phyloP scores from a whole-genome alignment of 37 sponge, comb jelly and placozoan genomes.

The Amphimedon queenslandica region DNA sequence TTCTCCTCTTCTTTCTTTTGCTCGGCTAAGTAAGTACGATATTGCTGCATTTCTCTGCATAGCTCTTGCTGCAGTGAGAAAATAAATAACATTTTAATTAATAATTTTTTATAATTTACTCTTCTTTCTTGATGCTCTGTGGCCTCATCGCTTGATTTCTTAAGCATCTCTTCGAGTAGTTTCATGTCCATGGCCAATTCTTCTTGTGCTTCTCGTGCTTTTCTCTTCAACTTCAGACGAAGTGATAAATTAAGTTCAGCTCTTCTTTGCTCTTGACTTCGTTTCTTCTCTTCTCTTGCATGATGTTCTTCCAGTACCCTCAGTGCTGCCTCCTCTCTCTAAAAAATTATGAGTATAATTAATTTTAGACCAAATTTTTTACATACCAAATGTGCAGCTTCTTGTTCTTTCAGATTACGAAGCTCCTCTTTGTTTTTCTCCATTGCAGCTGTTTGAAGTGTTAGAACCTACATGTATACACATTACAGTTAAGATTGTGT shows the following conservation, averaged over 20 bases:
- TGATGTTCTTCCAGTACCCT: conserved; percentile 71
- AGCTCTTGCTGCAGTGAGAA: conserved; percentile 54
- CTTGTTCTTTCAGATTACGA: conserved; percentile 73
- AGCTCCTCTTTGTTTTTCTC: conserved; percentile 69
- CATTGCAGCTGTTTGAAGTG: conserved; percentile 82
- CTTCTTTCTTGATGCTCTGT: conserved; percentile 64
- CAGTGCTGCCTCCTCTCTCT: conserved; percentile 75
- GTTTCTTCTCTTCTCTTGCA: conserved; percentile 73
- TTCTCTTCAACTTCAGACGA: conserved; percentile 84
- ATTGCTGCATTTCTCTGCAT: conserved; percentile 65
- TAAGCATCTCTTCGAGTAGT: conserved; percentile 82
- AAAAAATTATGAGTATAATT: not conserved
- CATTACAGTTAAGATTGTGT: not conserved
- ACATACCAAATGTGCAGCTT: conserved; percentile 80
- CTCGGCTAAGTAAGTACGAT: conserved; percentile 70
- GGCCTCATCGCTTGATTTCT: conserved; percentile 74
- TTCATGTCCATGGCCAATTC: conserved; percentile 98
- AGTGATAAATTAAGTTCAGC: conserved; percentile 75
- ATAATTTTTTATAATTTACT: conserved; percentile 21
- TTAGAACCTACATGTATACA: conserved; percentile 41
- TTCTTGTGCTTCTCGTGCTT: conserved; percentile 86
- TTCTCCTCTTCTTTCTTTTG: conserved; percentile 68
- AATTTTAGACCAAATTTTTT: not conserved
- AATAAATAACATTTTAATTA: not conserved
- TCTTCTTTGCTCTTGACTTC: conserved; percentile 73